phyloP scores from a whole-genome alignment of 2,888 invertebrate genomes.

The Eupithecia exiguata region DNA sequence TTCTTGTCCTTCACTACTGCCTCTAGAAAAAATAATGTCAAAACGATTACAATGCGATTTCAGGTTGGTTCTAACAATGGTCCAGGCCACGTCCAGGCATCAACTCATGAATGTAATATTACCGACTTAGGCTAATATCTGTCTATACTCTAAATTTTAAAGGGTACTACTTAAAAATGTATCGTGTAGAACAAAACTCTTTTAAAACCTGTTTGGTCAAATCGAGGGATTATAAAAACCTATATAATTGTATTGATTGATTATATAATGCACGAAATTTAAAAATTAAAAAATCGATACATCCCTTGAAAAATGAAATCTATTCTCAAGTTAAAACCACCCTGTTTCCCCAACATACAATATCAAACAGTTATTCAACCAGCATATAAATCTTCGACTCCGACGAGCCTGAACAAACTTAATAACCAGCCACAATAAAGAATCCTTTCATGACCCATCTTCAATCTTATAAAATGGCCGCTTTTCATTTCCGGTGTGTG shows the following conservation, averaged over 20 bases:
- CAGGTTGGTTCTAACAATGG: too few relatives aligned
- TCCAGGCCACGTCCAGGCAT: too few relatives aligned
- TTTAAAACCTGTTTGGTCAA: too few relatives aligned
- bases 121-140: background rate
- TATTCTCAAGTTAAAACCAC: background rate
- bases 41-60: too few relatives aligned
- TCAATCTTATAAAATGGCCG: conserved; percentile 43
- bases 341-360: conserved; percentile 12
- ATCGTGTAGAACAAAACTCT: too few relatives aligned
- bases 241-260: too few relatives aligned
- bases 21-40: background rate
- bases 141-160: too few relatives aligned
- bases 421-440: conserved; percentile 38
- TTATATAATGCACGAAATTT: too few relatives aligned
- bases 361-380: conserved; percentile 5
- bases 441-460: conserved; percentile 34
- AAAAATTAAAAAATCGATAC: too few relatives aligned
- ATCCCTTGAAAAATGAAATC: background rate
- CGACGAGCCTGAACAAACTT: conserved; percentile 32
- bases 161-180: too few relatives aligned
- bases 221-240: too few relatives aligned
- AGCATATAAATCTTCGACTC: conserved; percentile 9
- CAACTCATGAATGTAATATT: background rate
- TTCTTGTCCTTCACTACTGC: background rate
- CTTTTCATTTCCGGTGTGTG: conserved; percentile 41